Conservation (phyloP, 2,797 vertebrate species). For the Acomys russatus region DNA sequence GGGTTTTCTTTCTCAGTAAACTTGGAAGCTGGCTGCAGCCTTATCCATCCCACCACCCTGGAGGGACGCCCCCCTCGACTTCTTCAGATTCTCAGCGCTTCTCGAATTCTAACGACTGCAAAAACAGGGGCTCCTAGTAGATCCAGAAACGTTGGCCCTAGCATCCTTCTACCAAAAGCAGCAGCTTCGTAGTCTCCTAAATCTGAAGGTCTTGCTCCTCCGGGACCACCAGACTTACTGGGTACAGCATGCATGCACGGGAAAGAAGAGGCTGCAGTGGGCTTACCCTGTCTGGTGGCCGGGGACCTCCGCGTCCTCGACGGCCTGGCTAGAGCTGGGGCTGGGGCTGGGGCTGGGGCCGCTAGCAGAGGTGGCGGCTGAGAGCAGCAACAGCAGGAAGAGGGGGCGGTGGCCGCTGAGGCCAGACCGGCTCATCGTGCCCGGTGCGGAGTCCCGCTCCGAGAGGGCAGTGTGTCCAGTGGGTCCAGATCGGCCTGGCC, state of each 20-base stretch:
- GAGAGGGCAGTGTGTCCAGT: slow-evolving; percentile 69
- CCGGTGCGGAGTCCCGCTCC: slow-evolving; percentile 62
- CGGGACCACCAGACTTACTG: not conserved
- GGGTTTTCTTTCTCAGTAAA: not conserved
- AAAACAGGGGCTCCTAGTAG: not conserved
- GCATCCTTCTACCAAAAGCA: not conserved
- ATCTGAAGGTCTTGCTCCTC: not conserved
- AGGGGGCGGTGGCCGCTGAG: slow-evolving; percentile 59
- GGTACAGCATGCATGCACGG: not conserved
- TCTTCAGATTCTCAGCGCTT: not conserved
- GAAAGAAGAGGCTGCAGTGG: not conserved
- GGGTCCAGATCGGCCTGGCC: slow-evolving; percentile 62
- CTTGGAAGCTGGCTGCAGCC: not conserved
- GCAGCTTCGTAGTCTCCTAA: not conserved
- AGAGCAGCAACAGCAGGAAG: not conserved
- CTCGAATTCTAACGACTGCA: not conserved
- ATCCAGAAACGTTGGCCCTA: not conserved
- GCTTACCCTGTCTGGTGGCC: slow-evolving; percentile 79
- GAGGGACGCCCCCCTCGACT: too few relatives aligned
- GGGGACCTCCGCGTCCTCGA: slow-evolving; percentile 53
- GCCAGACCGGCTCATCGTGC: slow-evolving; percentile 72
- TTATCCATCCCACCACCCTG: not conserved
- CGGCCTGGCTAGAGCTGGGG: slow-evolving; percentile 25
- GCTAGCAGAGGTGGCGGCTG: slow-evolving; percentile 42
- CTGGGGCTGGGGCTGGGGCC: slow-evolving; percentile 26